Base-by-base conservation (phyloP, 2,797 vertebrate genomes). In the Brachymystax lenok region DNA sequence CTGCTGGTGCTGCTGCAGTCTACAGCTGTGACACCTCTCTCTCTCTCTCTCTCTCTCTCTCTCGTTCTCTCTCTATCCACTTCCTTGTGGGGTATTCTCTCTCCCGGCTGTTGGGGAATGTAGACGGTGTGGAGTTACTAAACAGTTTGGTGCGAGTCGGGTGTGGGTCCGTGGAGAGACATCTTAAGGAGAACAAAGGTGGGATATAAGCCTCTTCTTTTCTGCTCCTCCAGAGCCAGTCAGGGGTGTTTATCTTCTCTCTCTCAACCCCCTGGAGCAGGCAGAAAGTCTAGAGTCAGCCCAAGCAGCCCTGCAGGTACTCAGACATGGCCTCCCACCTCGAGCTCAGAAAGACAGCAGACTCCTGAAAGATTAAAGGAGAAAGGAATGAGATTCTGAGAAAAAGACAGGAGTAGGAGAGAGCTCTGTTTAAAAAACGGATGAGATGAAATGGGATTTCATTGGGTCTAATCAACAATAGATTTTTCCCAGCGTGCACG, bases 111-210 rank as follows among this genome's bases (percentile, higher is more conserved):
- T 80, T 81, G 81, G 85, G 54, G 14, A 50, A 85, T 19, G 28
- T 71, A 59, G 79, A 77, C 72, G 83, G 78, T 75, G 82, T 56
- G 80, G 74, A 71, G 71, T 21, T 83, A 71, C 86, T 85, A 83
- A 88, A 90, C 79, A 86, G 83, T 51, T 46, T 77, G 69, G 82
- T 74, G 76, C 63, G 78, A 88, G 82, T 77, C 19, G 82, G 77
- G 81, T 52, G 54, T 14, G 54, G 75, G 85, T 85, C 88, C 81
- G 80, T 73, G 73, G 87, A 91, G 86, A 84, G 64, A 7, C 56
- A 71, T 82, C 82, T 89, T 27, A 77, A 82, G 80, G 66, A 85
- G 87, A 90, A 89, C 82, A 88, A 90, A 87, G 86, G 77, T 80
- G 77, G 82, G 30, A 72, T 71, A 81, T 79, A 83, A 67, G 76